Percentiles rank a stretch among this genome's conserved stretches.
phyloP scores from a whole-genome alignment of 1,140 invertebrate species.

The Pollicipes pollicipes region DNA sequence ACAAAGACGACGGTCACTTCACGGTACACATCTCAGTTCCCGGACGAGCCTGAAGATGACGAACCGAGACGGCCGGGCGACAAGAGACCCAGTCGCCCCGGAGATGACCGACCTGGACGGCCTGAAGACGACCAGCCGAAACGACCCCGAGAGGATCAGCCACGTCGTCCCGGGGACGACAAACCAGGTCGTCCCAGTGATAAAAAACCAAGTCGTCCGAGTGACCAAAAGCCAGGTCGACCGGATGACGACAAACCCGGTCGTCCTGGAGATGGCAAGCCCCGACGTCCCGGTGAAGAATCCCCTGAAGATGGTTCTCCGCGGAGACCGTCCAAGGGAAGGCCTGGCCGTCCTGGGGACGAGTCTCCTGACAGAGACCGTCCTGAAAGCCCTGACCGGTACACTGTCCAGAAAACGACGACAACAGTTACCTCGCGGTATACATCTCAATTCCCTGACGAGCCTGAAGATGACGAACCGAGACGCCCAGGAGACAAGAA shows the following conservation, averaged over 20 bases:
- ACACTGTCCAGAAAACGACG: not conserved
- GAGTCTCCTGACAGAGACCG: not conserved
- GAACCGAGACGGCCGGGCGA: not conserved
- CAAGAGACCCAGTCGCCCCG: not conserved
- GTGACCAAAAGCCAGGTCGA: not conserved
- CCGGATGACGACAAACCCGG: too few relatives aligned
- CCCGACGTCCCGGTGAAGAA: not conserved
- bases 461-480: too few relatives aligned
- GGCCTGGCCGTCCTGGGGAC: not conserved
- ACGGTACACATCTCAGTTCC: too few relatives aligned
- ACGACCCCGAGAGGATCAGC: too few relatives aligned
- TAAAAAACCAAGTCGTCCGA: not conserved
- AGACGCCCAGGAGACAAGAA: too few relatives aligned
- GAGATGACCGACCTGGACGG: not conserved
- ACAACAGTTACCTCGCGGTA: not conserved
- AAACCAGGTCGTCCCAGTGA: not conserved
- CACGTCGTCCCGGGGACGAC: not conserved
- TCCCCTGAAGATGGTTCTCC: not conserved
- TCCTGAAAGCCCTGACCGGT: not conserved
- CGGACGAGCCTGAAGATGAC: too few relatives aligned
- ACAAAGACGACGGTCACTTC: too few relatives aligned
- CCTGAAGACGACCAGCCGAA: not conserved
- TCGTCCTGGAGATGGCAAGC: not conserved
- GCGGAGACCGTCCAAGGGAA: not conserved
- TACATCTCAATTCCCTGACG: too few relatives aligned